phyloP scores from a whole-genome alignment of 2,113 vertebrate species.

The Diphyllodes magnificus region DNA sequence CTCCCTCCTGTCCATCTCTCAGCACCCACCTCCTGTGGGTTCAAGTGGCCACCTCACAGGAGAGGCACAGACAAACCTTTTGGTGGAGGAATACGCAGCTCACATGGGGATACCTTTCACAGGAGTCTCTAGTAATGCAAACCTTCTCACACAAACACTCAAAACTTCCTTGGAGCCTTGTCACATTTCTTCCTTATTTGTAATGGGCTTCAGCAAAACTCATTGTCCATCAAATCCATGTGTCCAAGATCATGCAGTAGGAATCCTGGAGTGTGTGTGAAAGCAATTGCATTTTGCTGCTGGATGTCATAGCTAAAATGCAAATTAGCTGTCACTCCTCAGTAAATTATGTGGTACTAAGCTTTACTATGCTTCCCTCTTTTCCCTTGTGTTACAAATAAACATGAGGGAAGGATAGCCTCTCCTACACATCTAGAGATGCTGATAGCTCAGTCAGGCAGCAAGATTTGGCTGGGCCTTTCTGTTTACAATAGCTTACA shows the following conservation, averaged over 20 bases:
- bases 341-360: constrained; percentile 8
- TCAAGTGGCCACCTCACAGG: not conserved
- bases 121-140: not conserved
- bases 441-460: constrained; percentile 15
- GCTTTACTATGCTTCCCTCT: constrained; percentile 1
- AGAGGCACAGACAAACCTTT: not conserved
- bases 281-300: not conserved
- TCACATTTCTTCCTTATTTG: constrained; percentile 23
- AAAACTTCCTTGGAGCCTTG: not conserved
- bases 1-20: not conserved
- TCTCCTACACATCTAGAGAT: constrained; percentile 41
- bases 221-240: constrained; percentile 19
- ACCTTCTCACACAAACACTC: not conserved
- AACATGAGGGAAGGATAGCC: not conserved
- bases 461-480: not conserved
- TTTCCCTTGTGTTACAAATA: constrained; percentile 13
- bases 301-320: constrained; percentile 33
- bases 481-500: constrained; percentile 42
- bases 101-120: not conserved
- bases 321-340: constrained; percentile 25
- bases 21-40: not conserved
- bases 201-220: constrained; percentile 12
- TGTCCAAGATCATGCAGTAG: not conserved
- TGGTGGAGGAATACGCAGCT: not conserved
- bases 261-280: not conserved